Percentiles rank a stretch among this genome's conserved stretches.
phyloP scores from a whole-genome alignment of 2,888 invertebrate genomes.

The Podotricha telesiphe region DNA sequence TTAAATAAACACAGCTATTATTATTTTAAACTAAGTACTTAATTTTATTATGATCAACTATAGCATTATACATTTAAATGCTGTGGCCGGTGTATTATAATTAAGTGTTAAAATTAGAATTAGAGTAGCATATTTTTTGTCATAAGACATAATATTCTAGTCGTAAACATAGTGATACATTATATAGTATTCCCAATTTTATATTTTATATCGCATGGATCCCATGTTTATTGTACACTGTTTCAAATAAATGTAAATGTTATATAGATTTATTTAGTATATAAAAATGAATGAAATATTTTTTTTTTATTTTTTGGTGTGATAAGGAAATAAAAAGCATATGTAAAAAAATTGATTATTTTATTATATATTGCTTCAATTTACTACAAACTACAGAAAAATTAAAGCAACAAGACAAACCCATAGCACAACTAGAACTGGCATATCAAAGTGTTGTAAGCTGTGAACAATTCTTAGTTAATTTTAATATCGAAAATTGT shows the following conservation, averaged over 20 bases:
- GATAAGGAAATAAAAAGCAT: slow-evolving; percentile 23
- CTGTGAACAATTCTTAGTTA: neutral
- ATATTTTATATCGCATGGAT: slow-evolving; percentile 32
- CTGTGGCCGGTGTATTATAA: slow-evolving; percentile 17
- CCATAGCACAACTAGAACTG: slow-evolving; percentile 25
- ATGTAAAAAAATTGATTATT: slow-evolving; percentile 31
- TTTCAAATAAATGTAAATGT: slow-evolving; percentile 27
- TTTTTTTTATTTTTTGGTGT: slow-evolving; percentile 19
- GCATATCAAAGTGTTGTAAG: neutral
- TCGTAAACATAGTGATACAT: slow-evolving; percentile 42
- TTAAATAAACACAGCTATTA: neutral
- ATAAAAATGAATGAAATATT: slow-evolving; percentile 3
- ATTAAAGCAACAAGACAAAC: slow-evolving; percentile 39
- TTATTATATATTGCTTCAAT: slow-evolving; percentile 37
- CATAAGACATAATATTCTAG: slow-evolving; percentile 42
- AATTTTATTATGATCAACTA: neutral
- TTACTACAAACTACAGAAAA: slow-evolving; percentile 37
- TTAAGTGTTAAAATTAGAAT: slow-evolving; percentile 32
- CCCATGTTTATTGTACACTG: slow-evolving; percentile 25
- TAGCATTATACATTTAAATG: neutral
- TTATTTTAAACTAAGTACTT: slow-evolving; percentile 15
- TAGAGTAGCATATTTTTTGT: slow-evolving; percentile 31
- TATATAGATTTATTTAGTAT: slow-evolving; percentile 12
- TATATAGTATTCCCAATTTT: slow-evolving; percentile 40
- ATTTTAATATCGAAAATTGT: neutral